Percentiles rank a stretch among this genome's conserved stretches.
Conservation (phyloP, 1,140 invertebrate genomes). For the Lepidurus arcticus region DNA sequence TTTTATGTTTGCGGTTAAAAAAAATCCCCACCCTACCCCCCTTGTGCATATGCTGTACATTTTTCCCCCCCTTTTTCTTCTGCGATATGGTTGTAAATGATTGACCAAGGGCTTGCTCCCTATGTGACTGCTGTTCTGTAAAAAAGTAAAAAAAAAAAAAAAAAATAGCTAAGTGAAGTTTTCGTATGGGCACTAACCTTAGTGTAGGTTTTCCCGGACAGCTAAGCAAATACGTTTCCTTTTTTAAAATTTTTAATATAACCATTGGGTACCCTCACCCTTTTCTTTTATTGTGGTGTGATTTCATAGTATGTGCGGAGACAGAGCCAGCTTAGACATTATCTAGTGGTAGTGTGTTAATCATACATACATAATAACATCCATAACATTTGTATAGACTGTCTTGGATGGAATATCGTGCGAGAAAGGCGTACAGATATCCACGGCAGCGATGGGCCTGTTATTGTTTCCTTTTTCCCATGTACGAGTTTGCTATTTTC, state of each 20-base stretch:
- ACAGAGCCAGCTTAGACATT: constrained; percentile 14
- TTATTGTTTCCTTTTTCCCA: constrained; percentile 11
- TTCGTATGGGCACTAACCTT: not conserved
- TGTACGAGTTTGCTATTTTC: constrained; percentile 19
- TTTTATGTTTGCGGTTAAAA: not conserved
- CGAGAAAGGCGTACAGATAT: constrained; percentile 1
- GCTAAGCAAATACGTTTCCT: not conserved
- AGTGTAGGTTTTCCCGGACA: not conserved
- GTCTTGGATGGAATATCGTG: not conserved
- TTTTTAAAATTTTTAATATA: not conserved
- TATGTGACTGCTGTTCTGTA: not conserved
- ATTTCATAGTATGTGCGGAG: constrained; percentile 14
- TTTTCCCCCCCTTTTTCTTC: not conserved
- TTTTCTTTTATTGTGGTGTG: constrained; percentile 5
- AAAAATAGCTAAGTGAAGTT: not conserved
- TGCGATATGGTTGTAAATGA: not conserved
- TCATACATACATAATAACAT: constrained; percentile 20
- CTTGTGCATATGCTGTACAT: not conserved
- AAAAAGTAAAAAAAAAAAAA: not conserved
- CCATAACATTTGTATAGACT: constrained; percentile 19
- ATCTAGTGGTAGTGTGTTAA: constrained; percentile 8
- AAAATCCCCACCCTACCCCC: not conserved
- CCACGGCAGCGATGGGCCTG: constrained; percentile 9
- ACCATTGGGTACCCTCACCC: not conserved
- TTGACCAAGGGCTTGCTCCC: constrained; percentile 1